These are phyloP conservation scores for Peribatodes rhomboidaria DNA, from an alignment of 2,888 invertebrate genomes.

Conservation along the genomic window DNA sequence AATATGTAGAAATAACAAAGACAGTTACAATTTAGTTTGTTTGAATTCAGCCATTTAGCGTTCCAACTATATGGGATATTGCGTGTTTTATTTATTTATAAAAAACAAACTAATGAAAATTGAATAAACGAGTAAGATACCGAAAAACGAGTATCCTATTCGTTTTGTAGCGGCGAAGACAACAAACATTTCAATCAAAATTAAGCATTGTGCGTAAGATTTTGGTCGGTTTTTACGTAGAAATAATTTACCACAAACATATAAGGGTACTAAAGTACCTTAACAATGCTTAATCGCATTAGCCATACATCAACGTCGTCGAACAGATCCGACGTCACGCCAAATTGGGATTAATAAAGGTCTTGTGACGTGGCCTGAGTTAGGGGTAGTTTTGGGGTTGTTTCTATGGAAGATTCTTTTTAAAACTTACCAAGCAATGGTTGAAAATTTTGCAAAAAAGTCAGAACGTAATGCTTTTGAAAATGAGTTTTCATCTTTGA, in stretches of 20 bases:
- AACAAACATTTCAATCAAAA: neutral
- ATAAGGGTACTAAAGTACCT: slow-evolving; percentile 32
- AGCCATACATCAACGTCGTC: slow-evolving; percentile 73
- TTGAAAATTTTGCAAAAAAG: neutral
- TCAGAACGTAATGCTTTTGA: neutral
- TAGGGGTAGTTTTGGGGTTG: slow-evolving; percentile 16
- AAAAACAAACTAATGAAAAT: too few relatives aligned
- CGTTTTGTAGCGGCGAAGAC: too few relatives aligned
- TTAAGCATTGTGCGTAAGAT: neutral
- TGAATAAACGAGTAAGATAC: too few relatives aligned
- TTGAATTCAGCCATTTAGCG: too few relatives aligned
- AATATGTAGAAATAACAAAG: too few relatives aligned
- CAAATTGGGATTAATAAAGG: slow-evolving; percentile 81
- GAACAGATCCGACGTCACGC: slow-evolving; percentile 60
- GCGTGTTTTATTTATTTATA: too few relatives aligned
- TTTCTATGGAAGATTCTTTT: neutral
- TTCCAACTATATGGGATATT: too few relatives aligned
- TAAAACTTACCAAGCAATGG: neutral
- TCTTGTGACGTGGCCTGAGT: slow-evolving; percentile 43
- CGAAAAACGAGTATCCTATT: too few relatives aligned
- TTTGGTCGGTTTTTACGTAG: slow-evolving; percentile 5
- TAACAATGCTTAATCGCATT: slow-evolving; percentile 57
- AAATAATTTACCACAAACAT: slow-evolving; percentile 21
- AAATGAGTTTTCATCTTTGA: too few relatives aligned
- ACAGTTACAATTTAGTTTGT: too few relatives aligned